Conservation (phyloP, 2,888 invertebrate species). For the Abscondita cerata region DNA sequence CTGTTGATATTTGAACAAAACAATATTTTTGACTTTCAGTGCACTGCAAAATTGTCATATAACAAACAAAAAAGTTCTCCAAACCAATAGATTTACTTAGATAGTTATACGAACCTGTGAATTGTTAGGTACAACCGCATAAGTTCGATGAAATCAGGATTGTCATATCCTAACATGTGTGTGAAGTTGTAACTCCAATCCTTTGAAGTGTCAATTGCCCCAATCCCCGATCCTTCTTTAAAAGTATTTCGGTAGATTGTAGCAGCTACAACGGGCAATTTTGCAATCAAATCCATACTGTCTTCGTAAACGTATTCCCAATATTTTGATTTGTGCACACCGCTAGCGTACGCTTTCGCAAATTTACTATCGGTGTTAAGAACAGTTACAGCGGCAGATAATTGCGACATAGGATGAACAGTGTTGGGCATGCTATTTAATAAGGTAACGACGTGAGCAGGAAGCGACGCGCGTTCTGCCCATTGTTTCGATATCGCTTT, state of each 20-base stretch:
- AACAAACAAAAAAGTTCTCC: too few relatives aligned
- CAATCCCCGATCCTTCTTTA: conserved; percentile 84
- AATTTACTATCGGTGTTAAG: conserved; percentile 93
- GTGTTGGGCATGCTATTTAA: conserved; percentile 89
- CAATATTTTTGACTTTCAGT: too few relatives aligned
- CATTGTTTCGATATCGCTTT: conserved; percentile 80
- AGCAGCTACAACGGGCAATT: conserved; percentile 92
- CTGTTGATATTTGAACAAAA: too few relatives aligned
- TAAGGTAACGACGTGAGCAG: conserved; percentile 91
- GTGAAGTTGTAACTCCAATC: conserved; percentile 95
- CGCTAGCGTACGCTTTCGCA: conserved; percentile 87
- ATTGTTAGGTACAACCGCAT: conserved; percentile 94
- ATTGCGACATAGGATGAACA: conserved; percentile 95
- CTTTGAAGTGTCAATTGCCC: conserved; percentile 85
- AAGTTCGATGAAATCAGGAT: conserved; percentile 84
- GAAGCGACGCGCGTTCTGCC: conserved; percentile 88
- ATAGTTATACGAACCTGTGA: conserved; percentile 73
- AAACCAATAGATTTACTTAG: too few relatives aligned
- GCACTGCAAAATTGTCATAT: too few relatives aligned
- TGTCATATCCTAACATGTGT: conserved; percentile 89
- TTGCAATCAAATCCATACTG: conserved; percentile 93
- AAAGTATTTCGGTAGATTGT: conserved; percentile 92
- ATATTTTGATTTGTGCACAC: conserved; percentile 87
- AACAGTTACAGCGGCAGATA: conserved; percentile 89
- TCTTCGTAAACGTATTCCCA: conserved; percentile 95